Evolutionary conservation across 2,113 vertebrate genomes (phyloP).

Genomic region (Phalacrocorax pelagicus): DNA sequence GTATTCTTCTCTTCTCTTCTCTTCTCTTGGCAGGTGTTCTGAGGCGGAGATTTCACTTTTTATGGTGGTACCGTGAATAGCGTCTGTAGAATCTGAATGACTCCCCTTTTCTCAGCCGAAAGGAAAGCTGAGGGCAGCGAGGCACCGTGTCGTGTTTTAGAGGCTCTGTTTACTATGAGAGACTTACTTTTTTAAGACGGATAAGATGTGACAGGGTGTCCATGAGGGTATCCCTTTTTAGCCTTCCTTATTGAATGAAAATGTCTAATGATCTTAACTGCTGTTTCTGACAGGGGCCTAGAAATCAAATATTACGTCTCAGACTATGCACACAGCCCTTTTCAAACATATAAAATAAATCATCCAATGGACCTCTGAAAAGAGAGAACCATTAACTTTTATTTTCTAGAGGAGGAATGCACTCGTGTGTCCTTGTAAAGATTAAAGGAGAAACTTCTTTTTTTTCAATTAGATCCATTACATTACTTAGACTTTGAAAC

Average conservation of each 20-base stretch:
- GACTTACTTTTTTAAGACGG: background rate
- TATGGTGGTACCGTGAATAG: background rate
- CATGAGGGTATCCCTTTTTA: conserved; percentile 28
- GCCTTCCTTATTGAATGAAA: conserved; percentile 20
- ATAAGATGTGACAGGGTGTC: conserved; percentile 3
- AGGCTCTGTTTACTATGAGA: background rate
- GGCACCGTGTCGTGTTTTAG: background rate
- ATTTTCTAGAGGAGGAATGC: background rate
- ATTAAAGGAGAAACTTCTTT: background rate
- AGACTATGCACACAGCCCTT: background rate
- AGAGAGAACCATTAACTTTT: background rate
- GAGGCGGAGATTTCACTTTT: conserved; percentile 30
- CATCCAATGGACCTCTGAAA: conserved; percentile 7
- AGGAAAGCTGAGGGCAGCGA: background rate
- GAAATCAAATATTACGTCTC: conserved; percentile 17
- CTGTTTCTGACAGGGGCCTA: background rate
- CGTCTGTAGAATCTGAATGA: conserved; percentile 18
- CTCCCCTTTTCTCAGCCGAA: background rate
- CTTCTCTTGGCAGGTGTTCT: conserved; percentile 42
- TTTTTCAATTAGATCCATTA: conserved; percentile 31
- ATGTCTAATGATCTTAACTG: conserved; percentile 3
- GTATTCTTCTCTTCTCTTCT: conserved; percentile 20
- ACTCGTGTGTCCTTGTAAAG: background rate
- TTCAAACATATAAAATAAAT: background rate
- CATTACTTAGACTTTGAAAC: background rate